Evolutionary conservation across 1,140 invertebrate genomes (phyloP), one percentile per base, ranked within the genome.

Genomic region (Scylla paramamosain): DNA sequence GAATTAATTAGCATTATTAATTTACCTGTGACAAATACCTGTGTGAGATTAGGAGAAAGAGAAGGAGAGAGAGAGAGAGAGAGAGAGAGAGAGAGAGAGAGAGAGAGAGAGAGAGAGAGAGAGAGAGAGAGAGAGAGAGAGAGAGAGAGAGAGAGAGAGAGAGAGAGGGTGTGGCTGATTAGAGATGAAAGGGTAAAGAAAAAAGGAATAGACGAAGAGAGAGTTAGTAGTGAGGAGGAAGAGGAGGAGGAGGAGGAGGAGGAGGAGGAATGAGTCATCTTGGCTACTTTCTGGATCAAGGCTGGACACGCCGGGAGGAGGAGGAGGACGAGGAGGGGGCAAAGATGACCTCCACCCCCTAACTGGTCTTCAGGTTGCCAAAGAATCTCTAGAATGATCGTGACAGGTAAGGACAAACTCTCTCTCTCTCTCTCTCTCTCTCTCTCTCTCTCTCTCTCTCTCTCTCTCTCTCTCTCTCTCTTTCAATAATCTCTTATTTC

Each of bases 371-470:
- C 16, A 59, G 16, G 52, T 59, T 14, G 52, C 3, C 52, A 59
- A 59, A 14, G 12, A 20, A 20, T 20, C 52, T 59, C 52, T 59
- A 14, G 0, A 59, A 59, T 12, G 52, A 59, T 59, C 52, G 52
- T 39, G 52, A 59, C 52, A 59, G 52, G 2, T 14, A 59, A 20
- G 52, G 39, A 39, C 39, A 39, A 39, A 39, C 67, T 3, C 67
- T n/a, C 67, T n/a, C n/a, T 25, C n/a, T 77, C 67, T 77, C 67
- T 77, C 67, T 77, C 67, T 77, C 67, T 77, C 67, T 77, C 67
- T 77, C 67, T 77, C 67, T 77, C 67, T 77, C 67, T 77, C 67
- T 77, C 67, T 77, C 67, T 77, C 67, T 77, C 67, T 77, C 67
- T 77, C 67, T 77, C 67, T 77, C 67, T 77, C 10, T 77, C 67